Conservation (phyloP, 2,797 vertebrate genomes). For the Tragelaphus oryx region DNA sequence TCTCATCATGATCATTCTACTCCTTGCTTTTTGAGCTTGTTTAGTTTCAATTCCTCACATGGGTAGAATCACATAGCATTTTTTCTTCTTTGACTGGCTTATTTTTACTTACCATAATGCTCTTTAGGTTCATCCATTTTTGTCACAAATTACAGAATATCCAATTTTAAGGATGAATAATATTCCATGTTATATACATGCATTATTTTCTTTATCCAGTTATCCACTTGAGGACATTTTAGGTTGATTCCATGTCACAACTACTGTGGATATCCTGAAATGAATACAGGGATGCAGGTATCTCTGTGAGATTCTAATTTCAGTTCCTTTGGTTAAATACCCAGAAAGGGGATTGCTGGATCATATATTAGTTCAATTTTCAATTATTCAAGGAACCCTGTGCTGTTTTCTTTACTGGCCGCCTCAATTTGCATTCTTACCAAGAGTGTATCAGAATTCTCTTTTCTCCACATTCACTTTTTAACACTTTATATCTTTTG, state of each 20-base stretch:
- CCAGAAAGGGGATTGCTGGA: background rate
- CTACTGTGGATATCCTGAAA: background rate
- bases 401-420: background rate
- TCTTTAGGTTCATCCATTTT: background rate
- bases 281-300: background rate
- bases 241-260: background rate
- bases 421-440: background rate
- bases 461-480: background rate
- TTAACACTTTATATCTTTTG: background rate
- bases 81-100: background rate
- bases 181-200: background rate
- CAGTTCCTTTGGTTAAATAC: background rate
- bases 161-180: background rate
- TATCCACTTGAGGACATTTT: background rate
- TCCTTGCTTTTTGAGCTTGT: background rate
- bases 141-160: background rate
- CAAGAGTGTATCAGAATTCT: background rate
- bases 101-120: background rate
- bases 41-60: background rate
- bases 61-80: background rate
- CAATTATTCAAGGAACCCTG: background rate
- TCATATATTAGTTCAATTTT: background rate
- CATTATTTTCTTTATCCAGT: background rate
- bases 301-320: background rate
- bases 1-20: background rate